These are phyloP conservation scores for Cotesia typhae DNA, from an alignment of 1,140 invertebrate species.

Conservation along the genomic window DNA sequence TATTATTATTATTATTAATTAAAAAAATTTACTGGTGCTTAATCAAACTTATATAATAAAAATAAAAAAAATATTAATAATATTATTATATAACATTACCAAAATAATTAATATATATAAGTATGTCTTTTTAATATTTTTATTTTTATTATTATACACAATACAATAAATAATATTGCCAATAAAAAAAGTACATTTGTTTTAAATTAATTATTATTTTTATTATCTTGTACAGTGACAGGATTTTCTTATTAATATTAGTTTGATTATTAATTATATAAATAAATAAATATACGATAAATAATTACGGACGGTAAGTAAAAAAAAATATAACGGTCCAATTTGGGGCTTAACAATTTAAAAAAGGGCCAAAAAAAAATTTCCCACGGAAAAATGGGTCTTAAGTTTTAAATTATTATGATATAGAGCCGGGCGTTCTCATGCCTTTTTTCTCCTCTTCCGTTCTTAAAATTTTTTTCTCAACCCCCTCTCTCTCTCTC, in stretches of 20 bases:
- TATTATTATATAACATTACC: too few relatives aligned
- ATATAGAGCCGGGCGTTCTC: neutral
- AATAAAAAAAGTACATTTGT: slow-evolving; percentile 4
- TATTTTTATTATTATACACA: neutral
- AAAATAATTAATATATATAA: too few relatives aligned
- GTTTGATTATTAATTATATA: too few relatives aligned
- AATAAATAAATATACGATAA: too few relatives aligned
- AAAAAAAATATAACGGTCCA: too few relatives aligned
- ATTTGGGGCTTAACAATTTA: too few relatives aligned
- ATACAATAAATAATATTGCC: slow-evolving; percentile 9
- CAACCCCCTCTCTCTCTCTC: neutral
- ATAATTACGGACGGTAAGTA: too few relatives aligned
- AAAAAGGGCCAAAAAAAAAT: neutral
- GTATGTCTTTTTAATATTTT: too few relatives aligned
- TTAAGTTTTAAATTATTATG: slow-evolving; percentile 3
- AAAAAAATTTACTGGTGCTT: too few relatives aligned
- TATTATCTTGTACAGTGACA: slow-evolving; percentile 17
- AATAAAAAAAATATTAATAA: too few relatives aligned
- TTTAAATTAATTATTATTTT: slow-evolving; percentile 12
- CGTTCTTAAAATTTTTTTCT: slow-evolving; percentile 14
- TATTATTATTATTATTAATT: too few relatives aligned
- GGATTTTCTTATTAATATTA: neutral
- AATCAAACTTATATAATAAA: too few relatives aligned
- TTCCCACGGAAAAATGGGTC: neutral
- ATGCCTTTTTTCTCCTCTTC: neutral